Evolutionary conservation across 2,797 vertebrate species (phyloP).

Genomic region (Melanogrammus aeglefinus): DNA sequence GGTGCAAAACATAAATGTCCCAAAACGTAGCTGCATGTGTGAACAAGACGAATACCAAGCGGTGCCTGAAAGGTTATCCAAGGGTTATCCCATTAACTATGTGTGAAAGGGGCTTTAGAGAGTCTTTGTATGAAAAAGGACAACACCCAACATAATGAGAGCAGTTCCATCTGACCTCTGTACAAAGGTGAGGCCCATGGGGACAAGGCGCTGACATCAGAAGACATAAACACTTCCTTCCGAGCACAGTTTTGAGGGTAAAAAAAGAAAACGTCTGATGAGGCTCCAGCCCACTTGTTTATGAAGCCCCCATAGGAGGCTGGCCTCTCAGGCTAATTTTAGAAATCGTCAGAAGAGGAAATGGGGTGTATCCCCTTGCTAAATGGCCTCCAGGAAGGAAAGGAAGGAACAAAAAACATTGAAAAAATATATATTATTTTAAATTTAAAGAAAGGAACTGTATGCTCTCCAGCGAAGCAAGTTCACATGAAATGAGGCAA

Average conservation of each 20-base stretch:
- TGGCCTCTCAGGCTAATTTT: constrained; percentile 53
- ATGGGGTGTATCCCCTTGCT: constrained; percentile 13
- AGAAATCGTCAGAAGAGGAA: constrained; percentile 23
- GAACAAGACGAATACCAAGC: no score
- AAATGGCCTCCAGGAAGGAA: constrained; percentile 42
- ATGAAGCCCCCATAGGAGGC: constrained; percentile 24
- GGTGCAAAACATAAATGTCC: no score
- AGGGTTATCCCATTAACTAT: no score
- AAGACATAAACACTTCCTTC: constrained; percentile 18
- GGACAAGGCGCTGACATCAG: constrained; percentile 14
- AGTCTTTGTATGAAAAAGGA: not conserved
- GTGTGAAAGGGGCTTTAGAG: no score
- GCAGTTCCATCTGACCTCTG: constrained; percentile 37
- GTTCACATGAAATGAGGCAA: not conserved
- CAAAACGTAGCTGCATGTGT: no score
- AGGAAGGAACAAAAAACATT: constrained; percentile 38
- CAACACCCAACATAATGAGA: constrained; percentile 5
- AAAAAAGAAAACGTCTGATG: not conserved
- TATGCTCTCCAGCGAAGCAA: not conserved
- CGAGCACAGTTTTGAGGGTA: constrained; percentile 3
- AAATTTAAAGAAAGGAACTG: not conserved
- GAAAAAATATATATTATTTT: not conserved
- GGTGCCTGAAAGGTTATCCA: no score
- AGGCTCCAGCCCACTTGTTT: constrained; percentile 39
- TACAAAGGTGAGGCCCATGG: constrained; percentile 34